phyloP scores from a whole-genome alignment of 2,888 invertebrate species.

The Lobophora halterata region DNA sequence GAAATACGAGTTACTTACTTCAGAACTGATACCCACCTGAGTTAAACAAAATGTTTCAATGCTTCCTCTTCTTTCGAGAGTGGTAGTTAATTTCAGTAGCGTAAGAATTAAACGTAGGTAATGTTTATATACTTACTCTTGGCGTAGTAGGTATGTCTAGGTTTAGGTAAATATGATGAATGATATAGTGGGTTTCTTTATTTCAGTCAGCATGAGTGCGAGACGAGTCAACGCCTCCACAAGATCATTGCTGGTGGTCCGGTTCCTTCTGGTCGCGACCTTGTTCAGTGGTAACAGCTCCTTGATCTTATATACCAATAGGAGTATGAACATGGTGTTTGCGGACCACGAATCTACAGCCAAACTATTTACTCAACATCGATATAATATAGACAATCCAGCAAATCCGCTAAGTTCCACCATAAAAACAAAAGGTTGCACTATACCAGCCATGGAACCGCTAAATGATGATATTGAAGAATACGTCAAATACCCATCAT shows the following conservation, averaged over 20 bases:
- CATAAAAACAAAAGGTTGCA: constrained; percentile 81
- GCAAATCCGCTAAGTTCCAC: constrained; percentile 42
- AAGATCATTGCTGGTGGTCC: constrained; percentile 23
- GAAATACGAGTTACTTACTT: no score
- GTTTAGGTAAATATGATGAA: no score
- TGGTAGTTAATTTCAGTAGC: no score
- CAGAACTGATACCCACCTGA: no score
- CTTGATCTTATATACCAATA: constrained; percentile 32
- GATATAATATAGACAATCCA: constrained; percentile 6
- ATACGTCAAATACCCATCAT: constrained; percentile 19
- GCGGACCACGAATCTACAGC: constrained; percentile 10
- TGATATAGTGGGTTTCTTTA: constrained; percentile 16
- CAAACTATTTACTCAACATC: constrained; percentile 1
- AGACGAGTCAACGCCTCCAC: constrained; percentile 17
- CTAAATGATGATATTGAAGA: constrained; percentile 70
- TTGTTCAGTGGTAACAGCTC: constrained; percentile 39
- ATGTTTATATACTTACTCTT: no score
- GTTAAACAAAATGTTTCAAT: no score
- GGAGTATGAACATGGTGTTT: constrained; percentile 12
- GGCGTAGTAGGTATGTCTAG: no score
- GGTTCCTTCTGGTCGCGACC: constrained; percentile 38
- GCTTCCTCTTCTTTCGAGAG: no score
- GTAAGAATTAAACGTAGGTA: no score
- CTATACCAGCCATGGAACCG: constrained; percentile 81
- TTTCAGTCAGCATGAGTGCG: constrained; percentile 29